phyloP scores from a whole-genome alignment of 2,888 invertebrate genomes.

The Ectobius pallidus region DNA sequence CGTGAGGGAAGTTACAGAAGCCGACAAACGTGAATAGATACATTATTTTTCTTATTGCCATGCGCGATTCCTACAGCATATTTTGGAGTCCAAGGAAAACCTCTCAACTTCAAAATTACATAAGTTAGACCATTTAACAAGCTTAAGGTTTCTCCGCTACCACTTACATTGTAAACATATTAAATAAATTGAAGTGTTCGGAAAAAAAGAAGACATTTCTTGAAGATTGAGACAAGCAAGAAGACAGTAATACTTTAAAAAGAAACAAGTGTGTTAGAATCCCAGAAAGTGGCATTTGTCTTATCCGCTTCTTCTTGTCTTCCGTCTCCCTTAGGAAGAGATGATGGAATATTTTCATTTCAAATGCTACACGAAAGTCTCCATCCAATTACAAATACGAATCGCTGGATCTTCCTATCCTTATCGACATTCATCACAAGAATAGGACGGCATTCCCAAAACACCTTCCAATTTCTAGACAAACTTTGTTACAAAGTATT shows the following conservation, averaged over 20 bases:
- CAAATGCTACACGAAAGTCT: too few relatives aligned
- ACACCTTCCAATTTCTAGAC: too few relatives aligned
- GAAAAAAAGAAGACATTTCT: too few relatives aligned
- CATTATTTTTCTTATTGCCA: conserved; percentile 4
- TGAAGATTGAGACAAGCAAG: too few relatives aligned
- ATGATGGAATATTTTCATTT: too few relatives aligned
- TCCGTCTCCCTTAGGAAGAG: background rate
- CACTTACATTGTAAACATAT: too few relatives aligned
- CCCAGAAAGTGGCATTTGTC: too few relatives aligned
- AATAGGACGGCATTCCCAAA: conserved; percentile 14
- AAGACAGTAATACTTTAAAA: background rate
- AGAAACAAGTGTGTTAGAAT: background rate
- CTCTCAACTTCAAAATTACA: background rate
- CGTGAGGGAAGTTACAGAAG: too few relatives aligned
- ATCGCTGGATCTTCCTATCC: background rate
- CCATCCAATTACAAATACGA: conserved; percentile 12
- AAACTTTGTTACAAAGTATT: conserved; percentile 2
- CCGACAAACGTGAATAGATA: too few relatives aligned
- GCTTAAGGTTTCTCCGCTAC: background rate
- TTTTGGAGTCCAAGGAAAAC: background rate
- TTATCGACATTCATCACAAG: conserved; percentile 20
- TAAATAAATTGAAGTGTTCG: too few relatives aligned
- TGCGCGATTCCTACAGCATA: background rate
- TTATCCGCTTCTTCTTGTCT: too few relatives aligned
- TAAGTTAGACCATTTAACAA: conserved; percentile 21